Base-by-base conservation (phyloP, 2,113 vertebrate genomes). In the Irena cyanogastra region DNA sequence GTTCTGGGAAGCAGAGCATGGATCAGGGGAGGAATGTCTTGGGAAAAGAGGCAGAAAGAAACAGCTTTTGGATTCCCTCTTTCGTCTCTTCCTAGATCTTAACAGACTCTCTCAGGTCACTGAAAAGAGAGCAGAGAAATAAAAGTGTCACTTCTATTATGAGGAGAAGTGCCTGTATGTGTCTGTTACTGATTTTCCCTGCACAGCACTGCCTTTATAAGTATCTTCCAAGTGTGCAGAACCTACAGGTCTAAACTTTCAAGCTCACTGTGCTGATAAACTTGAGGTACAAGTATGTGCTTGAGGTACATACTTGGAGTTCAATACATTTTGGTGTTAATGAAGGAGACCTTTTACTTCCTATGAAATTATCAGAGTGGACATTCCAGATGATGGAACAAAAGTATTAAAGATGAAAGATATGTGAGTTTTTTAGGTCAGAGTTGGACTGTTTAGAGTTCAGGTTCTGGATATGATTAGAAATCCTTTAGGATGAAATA, bases 401-500 rank as follows among this genome's bases (percentile, higher is more conserved):
- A 18, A 82, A 86, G 30, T 47, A 30, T 66, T 83, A 66, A 77
- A 80, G 27, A 24, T 49, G 8, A 84, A 75, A 75, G 27, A 82
- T 84, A 69, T 42, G 18, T 13, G 49, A 68, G 2, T 2, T 27
- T 71, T 91, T 75, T 76, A 64, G 45, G 5, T 56, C 26, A n/a
- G 27, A 70, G 60, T 44, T 54, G 65, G 26, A 41, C 35, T 75
- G 19, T 21, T 76, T 86, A 12, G 82, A 74, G 8, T 61, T 69
- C 20, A 50, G 2, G 57, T 82, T 70, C 41, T 89, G 59, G 21
- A 61, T 91, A 10, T 49, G 45, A 57, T 87, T 77, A 86, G 24
- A 87, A 94, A 56, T 65, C 50, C 41, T 90, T 80, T 70, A 83
- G 60, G 50, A 59, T 95, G 75, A 86, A 75, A 37, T 70, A 88